A percentile compares a stretch with the other conserved stretches of the same genome.
phyloP scores from a whole-genome alignment of 92 coral and sea anemone species.

The Heteractis magnifica region DNA sequence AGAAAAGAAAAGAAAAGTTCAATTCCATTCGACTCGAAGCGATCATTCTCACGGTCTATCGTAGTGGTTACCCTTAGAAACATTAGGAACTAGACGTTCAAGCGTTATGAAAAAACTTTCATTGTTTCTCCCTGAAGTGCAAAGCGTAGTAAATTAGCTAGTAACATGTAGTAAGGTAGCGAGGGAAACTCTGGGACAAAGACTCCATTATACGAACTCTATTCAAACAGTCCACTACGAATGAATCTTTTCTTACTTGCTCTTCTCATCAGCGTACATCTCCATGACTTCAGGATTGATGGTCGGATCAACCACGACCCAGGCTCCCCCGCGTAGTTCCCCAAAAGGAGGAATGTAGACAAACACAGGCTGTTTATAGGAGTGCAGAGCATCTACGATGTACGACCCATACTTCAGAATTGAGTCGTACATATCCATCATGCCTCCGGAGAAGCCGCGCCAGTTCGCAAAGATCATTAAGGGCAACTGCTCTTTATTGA shows the following conservation, averaged over 20 bases:
- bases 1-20: background rate
- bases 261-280: slow-evolving; percentile 96
- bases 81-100: too few relatives aligned
- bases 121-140: too few relatives aligned
- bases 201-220: background rate
- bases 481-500: slow-evolving; percentile 93
- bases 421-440: slow-evolving; percentile 93
- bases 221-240: background rate
- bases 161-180: too few relatives aligned
- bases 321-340: slow-evolving; percentile 97
- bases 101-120: too few relatives aligned
- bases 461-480: slow-evolving; percentile 97
- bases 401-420: slow-evolving; percentile 92
- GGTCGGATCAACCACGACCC: slow-evolving; percentile 97
- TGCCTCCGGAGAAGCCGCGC: slow-evolving; percentile 98
- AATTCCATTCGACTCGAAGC: background rate
- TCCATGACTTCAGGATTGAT: slow-evolving; percentile 93
- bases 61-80: too few relatives aligned
- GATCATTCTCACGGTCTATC: too few relatives aligned
- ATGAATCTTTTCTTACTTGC: slow-evolving; percentile 55
- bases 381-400: slow-evolving; percentile 89
- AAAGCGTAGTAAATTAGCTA: too few relatives aligned
- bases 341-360: slow-evolving; percentile 89
- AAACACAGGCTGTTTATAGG: slow-evolving; percentile 85
- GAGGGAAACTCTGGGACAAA: too few relatives aligned